Percentiles rank a stretch among this genome's conserved stretches.
phyloP scores from a whole-genome alignment of 2,113 vertebrate species.

The Dendrocopos noguchii region DNA sequence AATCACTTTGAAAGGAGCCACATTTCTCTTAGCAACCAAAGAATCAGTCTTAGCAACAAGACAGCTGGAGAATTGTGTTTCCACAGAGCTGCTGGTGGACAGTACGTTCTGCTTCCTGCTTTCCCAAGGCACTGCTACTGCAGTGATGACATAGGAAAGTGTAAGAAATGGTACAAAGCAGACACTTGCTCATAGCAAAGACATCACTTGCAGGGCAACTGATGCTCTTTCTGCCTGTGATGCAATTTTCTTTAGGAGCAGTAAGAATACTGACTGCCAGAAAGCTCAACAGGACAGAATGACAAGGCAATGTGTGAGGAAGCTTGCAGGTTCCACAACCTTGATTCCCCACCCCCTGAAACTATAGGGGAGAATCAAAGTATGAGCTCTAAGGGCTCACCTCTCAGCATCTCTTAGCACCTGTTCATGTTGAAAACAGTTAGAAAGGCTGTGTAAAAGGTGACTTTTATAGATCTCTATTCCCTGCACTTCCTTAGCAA shows the following conservation, averaged over 20 bases:
- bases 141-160: not conserved
- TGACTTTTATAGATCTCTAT: not conserved
- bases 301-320: not conserved
- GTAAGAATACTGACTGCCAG: not conserved
- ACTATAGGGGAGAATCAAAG: not conserved
- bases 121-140: not conserved
- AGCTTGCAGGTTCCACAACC: not conserved
- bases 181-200: not conserved
- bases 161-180: not conserved
- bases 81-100: conserved; percentile 17
- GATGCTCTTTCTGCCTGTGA: not conserved
- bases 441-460: not conserved
- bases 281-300: not conserved
- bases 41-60: conserved; percentile 60
- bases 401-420: not conserved
- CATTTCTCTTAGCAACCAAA: conserved; percentile 62
- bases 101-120: conserved; percentile 42
- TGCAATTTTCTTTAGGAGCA: not conserved
- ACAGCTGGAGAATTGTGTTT: conserved; percentile 51
- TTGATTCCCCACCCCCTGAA: not conserved
- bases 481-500: not conserved
- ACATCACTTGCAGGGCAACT: not conserved
- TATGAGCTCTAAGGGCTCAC: not conserved
- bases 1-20: conserved; percentile 51
- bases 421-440: not conserved